A percentile compares a stretch with the other conserved stretches of the same genome.
Evolutionary conservation across 2,888 invertebrate genomes (phyloP).

Genomic region (Zootermopsis nevadensis): DNA sequence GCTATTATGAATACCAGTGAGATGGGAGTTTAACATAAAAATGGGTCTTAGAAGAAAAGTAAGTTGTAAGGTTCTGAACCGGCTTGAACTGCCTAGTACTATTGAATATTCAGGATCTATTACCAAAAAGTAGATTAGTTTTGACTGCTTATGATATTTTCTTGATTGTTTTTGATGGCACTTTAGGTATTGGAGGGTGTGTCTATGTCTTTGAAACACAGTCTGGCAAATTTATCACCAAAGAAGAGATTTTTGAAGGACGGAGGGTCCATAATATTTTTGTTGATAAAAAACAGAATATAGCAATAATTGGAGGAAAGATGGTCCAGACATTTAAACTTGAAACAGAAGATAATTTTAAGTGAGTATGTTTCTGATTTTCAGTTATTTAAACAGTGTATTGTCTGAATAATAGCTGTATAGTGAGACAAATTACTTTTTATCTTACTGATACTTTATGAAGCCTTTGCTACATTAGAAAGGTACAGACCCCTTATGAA

Average conservation of each 20-base stretch:
- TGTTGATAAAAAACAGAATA: constrained; percentile 57
- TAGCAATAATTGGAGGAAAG: constrained; percentile 71
- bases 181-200: constrained; percentile 69
- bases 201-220: constrained; percentile 60
- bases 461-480: too few species aligned
- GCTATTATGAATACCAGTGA: too few species aligned
- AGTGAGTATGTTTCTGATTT: constrained; percentile 51
- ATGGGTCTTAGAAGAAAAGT: too few species aligned
- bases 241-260: constrained; percentile 61
- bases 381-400: constrained; percentile 50
- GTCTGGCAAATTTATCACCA: constrained; percentile 55
- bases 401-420: not conserved
- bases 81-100: too few species aligned
- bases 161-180: not conserved
- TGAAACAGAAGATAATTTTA: not conserved
- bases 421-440: too few species aligned
- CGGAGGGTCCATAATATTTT: constrained; percentile 72
- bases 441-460: too few species aligned
- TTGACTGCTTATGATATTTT: too few species aligned
- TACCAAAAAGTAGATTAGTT: too few species aligned
- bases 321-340: constrained; percentile 62
- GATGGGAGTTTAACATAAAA: too few species aligned
- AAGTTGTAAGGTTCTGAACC: too few species aligned
- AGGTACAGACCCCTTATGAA: too few species aligned
- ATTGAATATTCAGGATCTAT: too few species aligned